Evolutionary conservation across 2,888 invertebrate species (phyloP), one percentile per base, ranked within the genome.

Genomic region (Spilosoma lubricipeda): DNA sequence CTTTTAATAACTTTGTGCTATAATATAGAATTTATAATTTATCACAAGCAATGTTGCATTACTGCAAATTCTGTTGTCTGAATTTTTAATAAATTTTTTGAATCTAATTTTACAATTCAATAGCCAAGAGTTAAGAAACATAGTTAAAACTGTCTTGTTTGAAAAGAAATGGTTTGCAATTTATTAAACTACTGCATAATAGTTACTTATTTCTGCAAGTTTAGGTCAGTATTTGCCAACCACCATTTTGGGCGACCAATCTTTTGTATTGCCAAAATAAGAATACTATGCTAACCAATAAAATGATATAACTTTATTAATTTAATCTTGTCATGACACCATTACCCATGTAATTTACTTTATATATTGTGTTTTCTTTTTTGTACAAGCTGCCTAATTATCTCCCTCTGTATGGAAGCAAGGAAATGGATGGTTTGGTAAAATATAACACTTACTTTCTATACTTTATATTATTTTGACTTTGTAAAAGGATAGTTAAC

Each of bases 381-480:
- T 89, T 85, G 86, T 81, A 78, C 94, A 96, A 97, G 97, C 97
- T 97, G 95, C 97, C 97, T 84, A 97, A 97, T 94, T 97, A 97
- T 93, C 96, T 97, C 85, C 97, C 97, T 80, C 93, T 97, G 82
- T 97, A 97, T 93, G 97, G 97, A 90, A 96, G 96, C 91, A 97
- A 96, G 95, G 97, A 98, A 90, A 96, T 97, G 88, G 97, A 97
- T 91, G 97, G 97, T 94, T 94, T 97, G 97, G 97, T 97, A 96
- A 96, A 79, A 73, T 76, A 70, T 66, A 78, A 59, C 27, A 59
- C 77, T 72, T 73, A 78, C 39, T 76, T 77, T 45, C 71, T 78
- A 75, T 81, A 39, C 74, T 66, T 71, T 23, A 45, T 33, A 11
- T 27, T 68, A 4, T 30, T 27, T 15, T 15, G 1, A 30, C 7